phyloP scores from a whole-genome alignment of 1,140 invertebrate species.

The Thaumatotibia leucotreta region DNA sequence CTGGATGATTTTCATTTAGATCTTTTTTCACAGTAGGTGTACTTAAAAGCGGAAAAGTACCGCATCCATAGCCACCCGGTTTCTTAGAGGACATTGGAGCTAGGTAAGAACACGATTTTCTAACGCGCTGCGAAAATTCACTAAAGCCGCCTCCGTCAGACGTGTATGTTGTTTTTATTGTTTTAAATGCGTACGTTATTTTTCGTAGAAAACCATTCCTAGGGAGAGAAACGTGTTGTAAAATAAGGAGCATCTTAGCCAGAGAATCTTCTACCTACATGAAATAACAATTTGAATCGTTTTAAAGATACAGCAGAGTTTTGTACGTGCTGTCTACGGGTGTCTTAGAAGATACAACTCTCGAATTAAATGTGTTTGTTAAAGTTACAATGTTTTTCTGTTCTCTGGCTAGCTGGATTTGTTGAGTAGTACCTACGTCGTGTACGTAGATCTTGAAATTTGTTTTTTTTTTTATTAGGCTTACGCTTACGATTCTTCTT shows the following conservation, averaged over 20 bases:
- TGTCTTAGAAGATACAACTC: neutral
- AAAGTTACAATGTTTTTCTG: neutral
- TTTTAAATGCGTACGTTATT: constrained; percentile 55
- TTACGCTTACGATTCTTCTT: no score
- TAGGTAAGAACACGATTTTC: constrained; percentile 29
- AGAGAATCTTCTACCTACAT: neutral
- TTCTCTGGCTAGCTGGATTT: neutral
- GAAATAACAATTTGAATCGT: constrained; percentile 7
- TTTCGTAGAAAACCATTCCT: constrained; percentile 34
- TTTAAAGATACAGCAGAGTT: neutral
- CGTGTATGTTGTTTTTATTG: constrained; percentile 52
- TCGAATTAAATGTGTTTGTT: neutral
- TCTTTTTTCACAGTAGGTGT: neutral
- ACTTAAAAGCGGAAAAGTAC: constrained; percentile 7
- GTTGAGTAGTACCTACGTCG: no score
- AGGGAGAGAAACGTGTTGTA: constrained; percentile 36
- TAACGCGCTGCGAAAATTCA: constrained; percentile 47
- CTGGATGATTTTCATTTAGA: neutral
- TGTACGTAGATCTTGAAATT: no score
- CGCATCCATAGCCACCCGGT: constrained; percentile 20
- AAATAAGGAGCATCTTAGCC: constrained; percentile 28
- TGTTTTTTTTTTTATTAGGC: no score
- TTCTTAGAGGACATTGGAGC: neutral
- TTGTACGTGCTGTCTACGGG: neutral
- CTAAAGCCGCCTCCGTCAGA: constrained; percentile 42